Conservation (phyloP, 2,113 vertebrate species). For the Cottus gobio region DNA sequence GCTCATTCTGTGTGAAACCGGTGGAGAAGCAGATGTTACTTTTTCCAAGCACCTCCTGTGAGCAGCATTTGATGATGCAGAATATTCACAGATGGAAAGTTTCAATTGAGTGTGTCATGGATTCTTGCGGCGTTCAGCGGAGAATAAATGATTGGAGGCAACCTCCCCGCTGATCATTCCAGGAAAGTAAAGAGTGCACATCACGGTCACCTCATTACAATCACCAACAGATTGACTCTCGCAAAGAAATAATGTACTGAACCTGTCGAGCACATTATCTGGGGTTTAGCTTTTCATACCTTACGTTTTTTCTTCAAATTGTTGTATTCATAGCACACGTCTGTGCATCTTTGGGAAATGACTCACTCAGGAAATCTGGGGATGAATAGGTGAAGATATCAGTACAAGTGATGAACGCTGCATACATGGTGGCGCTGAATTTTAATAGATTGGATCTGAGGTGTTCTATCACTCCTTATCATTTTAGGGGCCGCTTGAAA, state of each 20-base stretch:
- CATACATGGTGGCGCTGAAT: conserved; percentile 2
- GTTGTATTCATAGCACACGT: not conserved
- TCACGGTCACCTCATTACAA: not conserved
- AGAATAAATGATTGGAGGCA: conserved; percentile 33
- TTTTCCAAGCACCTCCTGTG: conserved; percentile 6
- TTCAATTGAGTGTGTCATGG: conserved; percentile 45
- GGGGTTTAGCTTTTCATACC: not conserved
- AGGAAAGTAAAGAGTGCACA: not conserved
- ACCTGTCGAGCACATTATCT: conserved; percentile 9
- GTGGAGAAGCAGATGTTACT: conserved; percentile 13
- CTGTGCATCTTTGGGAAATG: conserved; percentile 7
- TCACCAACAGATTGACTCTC: conserved; percentile 1
- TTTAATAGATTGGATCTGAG: conserved; percentile 14
- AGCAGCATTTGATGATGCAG: conserved; percentile 21
- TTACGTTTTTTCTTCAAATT: not conserved
- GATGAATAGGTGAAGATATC: conserved; percentile 5
- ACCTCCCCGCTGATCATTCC: conserved; percentile 22
- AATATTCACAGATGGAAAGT: conserved; percentile 40
- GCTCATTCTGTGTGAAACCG: not conserved
- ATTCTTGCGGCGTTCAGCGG: conserved; percentile 18
- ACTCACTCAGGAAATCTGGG: conserved; percentile 8
- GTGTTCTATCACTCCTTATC: conserved; percentile 25
- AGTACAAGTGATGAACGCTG: conserved; percentile 3
- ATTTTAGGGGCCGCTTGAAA: not conserved
- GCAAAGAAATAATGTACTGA: not conserved